Base-by-base conservation (phyloP, 1,140 invertebrate species). In the Psilanteris sp. region DNA sequence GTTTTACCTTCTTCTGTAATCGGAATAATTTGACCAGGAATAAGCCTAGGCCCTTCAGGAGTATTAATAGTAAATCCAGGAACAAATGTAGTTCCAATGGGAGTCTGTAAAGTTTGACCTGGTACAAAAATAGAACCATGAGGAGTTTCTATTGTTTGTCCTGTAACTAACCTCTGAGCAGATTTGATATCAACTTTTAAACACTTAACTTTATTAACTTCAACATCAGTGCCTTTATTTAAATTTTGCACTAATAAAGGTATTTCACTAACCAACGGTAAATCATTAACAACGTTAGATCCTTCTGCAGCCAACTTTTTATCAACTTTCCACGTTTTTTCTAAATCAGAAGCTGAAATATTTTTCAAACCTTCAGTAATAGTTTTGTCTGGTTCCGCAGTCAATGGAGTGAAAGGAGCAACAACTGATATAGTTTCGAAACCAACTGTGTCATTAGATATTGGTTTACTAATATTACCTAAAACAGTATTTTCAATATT, bases 11-110 rank as follows among this genome's bases (percentile, higher is more conserved):
- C 67, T 26, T 79, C 73, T n/a, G 85, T 83, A 2, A 78, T 76
- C 14, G 79, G 83, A 4, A 93, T 82, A 70, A 93, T 90, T 79
- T 92, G 91, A 7, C 93, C 93, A n/a, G 93, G 91, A 43, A 94
- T 90, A 14, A 95, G 88, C 24, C 91, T 86, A 1, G 92, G 91
- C 8, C 92, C 92, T 31, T 91, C 87, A 10, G 92, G 91, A 0
- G 92, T 91, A 70, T 91, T 90, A 5, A 94, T 89, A 29, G 91
- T 94, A 34, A 94, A 90, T 0, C 94, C 94, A 15, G 94, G 93
- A 37, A 93, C 90, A 83, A 94, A 95, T 48, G 90, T 85, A 14
- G 89, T 86, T 8, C 92, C 93, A 55, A 90, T 85, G 27, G 92
- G 91, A 5, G 92, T 93, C 72, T 91, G 87, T n/a, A 94, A 84